Percentiles rank a stretch among this genome's conserved stretches.
Conservation (phyloP, 2,888 invertebrate genomes). For the Cataglyphis altisquamis region DNA sequence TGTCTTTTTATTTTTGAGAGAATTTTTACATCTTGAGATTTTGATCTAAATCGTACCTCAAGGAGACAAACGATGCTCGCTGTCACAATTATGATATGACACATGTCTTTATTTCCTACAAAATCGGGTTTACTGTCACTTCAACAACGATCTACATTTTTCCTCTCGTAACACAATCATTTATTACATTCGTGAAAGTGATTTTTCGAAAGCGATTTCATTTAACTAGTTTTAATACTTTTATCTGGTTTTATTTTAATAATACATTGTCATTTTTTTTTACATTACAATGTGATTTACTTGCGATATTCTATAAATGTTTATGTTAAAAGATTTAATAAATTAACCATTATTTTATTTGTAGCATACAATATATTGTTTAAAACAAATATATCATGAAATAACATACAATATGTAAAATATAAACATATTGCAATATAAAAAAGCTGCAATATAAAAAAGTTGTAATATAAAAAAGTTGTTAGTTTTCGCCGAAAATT, state of each 20-base stretch:
- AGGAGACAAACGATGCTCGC: constrained; percentile 68
- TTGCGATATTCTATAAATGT: not conserved
- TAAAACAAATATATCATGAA: not conserved
- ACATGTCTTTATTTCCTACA: constrained; percentile 43
- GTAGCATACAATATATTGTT: not conserved
- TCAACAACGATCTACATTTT: constrained; percentile 45
- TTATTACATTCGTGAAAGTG: constrained; percentile 6
- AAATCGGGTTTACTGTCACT: constrained; percentile 47
- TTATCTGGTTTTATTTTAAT: not conserved
- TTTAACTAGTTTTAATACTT: constrained; percentile 1
- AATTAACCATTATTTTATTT: not conserved
- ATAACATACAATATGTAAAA: not conserved
- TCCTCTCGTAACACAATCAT: not conserved
- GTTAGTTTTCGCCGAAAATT: not conserved
- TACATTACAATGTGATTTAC: not conserved
- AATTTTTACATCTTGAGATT: constrained; percentile 40
- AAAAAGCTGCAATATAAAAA: too few species aligned
- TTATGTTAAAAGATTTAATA: not conserved
- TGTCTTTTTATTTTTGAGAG: constrained; percentile 67
- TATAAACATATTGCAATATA: not conserved
- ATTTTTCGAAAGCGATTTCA: not conserved
- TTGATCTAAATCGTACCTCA: constrained; percentile 25
- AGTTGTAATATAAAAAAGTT: too few species aligned
- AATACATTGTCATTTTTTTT: not conserved
- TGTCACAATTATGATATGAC: constrained; percentile 52